Evolutionary conservation across 2,888 invertebrate species (phyloP).

Genomic region (Flexamia atlantica): DNA sequence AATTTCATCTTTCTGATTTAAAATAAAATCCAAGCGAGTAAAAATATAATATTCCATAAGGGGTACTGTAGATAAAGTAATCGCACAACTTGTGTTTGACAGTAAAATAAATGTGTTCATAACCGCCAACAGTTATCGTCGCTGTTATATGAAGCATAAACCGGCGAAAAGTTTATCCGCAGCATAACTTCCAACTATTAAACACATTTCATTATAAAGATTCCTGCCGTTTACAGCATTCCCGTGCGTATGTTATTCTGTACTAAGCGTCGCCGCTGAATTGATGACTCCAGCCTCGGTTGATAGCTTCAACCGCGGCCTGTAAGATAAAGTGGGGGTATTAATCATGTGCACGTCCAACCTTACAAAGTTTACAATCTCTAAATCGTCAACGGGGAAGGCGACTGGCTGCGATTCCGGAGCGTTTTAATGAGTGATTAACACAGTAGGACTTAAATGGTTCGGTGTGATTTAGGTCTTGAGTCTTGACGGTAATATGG

Average conservation of each 20-base stretch:
- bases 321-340: neutral
- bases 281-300: constrained; percentile 10
- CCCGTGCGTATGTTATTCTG: constrained; percentile 18
- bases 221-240: constrained; percentile 31
- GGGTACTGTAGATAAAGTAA: too few species aligned
- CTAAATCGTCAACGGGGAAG: constrained; percentile 5
- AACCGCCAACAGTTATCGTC: too few species aligned
- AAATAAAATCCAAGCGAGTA: too few species aligned
- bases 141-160: too few species aligned
- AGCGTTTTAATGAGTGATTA: neutral
- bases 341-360: neutral
- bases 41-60: too few species aligned
- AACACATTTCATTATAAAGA: constrained; percentile 12
- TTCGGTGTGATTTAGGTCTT: too few species aligned
- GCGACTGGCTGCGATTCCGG: neutral
- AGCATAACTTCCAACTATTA: neutral
- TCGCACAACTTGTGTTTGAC: too few species aligned
- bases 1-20: too few species aligned
- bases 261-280: constrained; percentile 14
- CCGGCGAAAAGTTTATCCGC: neutral
- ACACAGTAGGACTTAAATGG: too few species aligned
- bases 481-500: too few species aligned
- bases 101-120: too few species aligned
- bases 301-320: constrained; percentile 1
- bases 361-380: constrained; percentile 22